Evolutionary conservation across 2,797 vertebrate species (phyloP), one percentile per base, ranked within the genome.

Genomic region (Lateolabrax maculatus): DNA sequence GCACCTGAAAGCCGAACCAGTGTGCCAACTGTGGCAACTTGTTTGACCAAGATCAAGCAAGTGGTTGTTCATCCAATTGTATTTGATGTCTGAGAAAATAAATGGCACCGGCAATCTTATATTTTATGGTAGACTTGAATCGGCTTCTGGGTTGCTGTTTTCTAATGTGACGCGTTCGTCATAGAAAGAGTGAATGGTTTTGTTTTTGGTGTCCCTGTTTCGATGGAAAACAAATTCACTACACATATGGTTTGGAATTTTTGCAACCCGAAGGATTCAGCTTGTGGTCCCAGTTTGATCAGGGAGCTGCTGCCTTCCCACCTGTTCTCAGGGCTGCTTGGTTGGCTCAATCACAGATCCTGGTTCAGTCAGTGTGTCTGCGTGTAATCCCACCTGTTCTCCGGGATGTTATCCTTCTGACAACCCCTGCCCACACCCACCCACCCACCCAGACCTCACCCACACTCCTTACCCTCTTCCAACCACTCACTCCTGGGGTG

Each of bases 301-400:
- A 9, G 1, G 9, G 12, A 19, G 25, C 58, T 79, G 25, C 58
- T 79, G 65, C 61, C 58, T 12, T 34, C 36, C 76, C 88, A 84
- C 77, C 81, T 83, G 85, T 87, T 73, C 64, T 15, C 43, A 48
- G 5, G 44, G n/a, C 69, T 52, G 64, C 63, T 61, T 57, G 70
- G 81, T 55, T 69, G 56, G 56, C 66, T 61, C 78, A 75, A 6
- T 65, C 52, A 0, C 79, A 74, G 83, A 76, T 86, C 77, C 69
- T 21, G 65, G 75, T 71, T 88, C 79, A 79, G 75, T 70, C 80
- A 27, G 75, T 11, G 18, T 51, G 44, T 77, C 75, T 71, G 68
- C 34, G 7, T 92, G 92, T 92, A 92, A 94, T 94, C 88, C 90
- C 94, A 94, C 92, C 93, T 95, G 92, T 94, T 92, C 83, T 60